phyloP scores from a whole-genome alignment of 2,888 invertebrate species.

The Drosophila colorata region DNA sequence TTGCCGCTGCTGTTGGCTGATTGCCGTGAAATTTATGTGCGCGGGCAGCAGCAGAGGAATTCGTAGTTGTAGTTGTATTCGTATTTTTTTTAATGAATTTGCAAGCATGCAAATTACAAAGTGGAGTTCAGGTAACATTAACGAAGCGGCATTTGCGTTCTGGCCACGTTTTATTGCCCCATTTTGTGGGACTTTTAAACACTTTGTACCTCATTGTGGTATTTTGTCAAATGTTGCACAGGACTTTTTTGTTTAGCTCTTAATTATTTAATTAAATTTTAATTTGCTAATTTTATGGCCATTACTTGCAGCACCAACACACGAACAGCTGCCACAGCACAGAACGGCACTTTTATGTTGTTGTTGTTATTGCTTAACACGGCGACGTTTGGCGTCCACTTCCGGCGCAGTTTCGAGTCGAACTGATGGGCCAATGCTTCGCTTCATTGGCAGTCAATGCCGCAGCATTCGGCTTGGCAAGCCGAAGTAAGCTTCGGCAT shows the following conservation, averaged over 20 bases:
- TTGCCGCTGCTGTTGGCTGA: constrained; percentile 52
- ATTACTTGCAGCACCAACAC: constrained; percentile 23
- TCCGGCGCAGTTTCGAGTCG: constrained; percentile 81
- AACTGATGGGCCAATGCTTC: constrained; percentile 72
- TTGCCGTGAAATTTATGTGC: constrained; percentile 79
- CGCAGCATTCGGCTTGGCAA: constrained; percentile 8
- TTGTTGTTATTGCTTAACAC: constrained; percentile 33
- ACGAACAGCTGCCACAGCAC: not conserved
- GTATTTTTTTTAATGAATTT: constrained; percentile 39
- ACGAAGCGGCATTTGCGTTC: constrained; percentile 13
- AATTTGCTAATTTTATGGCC: constrained; percentile 13
- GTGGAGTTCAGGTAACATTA: constrained; percentile 22
- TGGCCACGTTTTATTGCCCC: constrained; percentile 14
- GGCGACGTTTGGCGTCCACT: constrained; percentile 74
- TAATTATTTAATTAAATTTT: constrained; percentile 11
- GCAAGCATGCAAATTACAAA: constrained; percentile 36
- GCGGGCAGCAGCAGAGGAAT: constrained; percentile 21
- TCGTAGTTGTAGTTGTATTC: constrained; percentile 29
- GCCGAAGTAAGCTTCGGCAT: constrained; percentile 39
- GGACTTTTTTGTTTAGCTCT: not conserved
- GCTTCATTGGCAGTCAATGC: constrained; percentile 74
- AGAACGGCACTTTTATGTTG: constrained; percentile 28
- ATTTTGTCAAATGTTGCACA: constrained; percentile 5
- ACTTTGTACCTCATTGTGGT: not conserved
- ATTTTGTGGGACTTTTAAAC: constrained; percentile 9